Conservation (phyloP, 1,140 invertebrate genomes). For the Atta cephalotes region DNA sequence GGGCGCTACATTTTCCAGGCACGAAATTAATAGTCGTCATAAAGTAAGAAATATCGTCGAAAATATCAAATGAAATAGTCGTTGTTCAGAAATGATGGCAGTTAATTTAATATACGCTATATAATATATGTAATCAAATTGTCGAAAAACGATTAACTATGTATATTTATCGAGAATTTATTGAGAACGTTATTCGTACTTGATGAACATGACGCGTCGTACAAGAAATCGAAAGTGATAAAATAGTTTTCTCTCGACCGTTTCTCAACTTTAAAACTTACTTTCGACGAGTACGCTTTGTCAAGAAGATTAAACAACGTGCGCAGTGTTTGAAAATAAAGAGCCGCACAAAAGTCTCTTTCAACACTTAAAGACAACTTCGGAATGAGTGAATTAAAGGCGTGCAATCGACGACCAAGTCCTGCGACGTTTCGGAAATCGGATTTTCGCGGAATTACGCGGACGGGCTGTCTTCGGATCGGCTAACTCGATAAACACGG, state of each 20-base stretch:
- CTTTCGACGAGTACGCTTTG: background rate
- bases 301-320: background rate
- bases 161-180: background rate
- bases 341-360: background rate
- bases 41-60: slow-evolving; percentile 58
- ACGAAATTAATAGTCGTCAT: slow-evolving; percentile 51
- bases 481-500: slow-evolving; percentile 49
- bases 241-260: background rate
- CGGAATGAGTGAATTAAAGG: background rate
- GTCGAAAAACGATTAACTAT: background rate
- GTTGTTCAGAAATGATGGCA: slow-evolving; percentile 3
- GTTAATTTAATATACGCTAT: slow-evolving; percentile 40
- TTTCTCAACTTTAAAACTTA: background rate
- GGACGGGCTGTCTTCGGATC: slow-evolving; percentile 15
- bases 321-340: background rate
- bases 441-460: slow-evolving; percentile 41
- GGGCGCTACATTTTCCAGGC: slow-evolving; percentile 49
- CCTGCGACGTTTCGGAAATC: slow-evolving; percentile 48
- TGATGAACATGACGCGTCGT: background rate
- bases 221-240: background rate
- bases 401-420: background rate
- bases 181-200: background rate
- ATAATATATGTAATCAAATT: background rate
- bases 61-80: slow-evolving; percentile 41
- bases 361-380: background rate